A percentile compares a stretch with the other conserved stretches of the same genome.
Evolutionary conservation across 2,888 invertebrate genomes (phyloP).

Genomic region (Lasiommata megera): DNA sequence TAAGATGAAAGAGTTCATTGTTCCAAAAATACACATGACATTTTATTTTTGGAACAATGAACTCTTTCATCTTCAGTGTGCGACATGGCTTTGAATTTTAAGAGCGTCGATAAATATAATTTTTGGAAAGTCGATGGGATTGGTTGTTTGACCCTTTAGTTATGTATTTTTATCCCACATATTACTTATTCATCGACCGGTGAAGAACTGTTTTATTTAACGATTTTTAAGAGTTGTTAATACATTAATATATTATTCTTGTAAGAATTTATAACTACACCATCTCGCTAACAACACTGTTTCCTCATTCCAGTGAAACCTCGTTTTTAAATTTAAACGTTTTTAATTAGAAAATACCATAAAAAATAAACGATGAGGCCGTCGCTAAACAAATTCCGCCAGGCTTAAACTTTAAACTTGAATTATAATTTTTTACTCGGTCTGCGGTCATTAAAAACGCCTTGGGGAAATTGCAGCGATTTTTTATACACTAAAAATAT

Average conservation of each 20-base stretch:
- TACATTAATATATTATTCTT: too few species aligned
- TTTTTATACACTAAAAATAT: background rate
- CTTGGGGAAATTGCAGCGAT: background rate
- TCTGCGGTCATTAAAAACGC: background rate
- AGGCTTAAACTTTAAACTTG: constrained; percentile 1
- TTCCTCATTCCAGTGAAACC: background rate
- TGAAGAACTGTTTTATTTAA: too few species aligned
- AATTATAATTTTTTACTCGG: constrained; percentile 1
- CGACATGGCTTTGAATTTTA: background rate
- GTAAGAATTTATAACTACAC: background rate
- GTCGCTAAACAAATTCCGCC: background rate
- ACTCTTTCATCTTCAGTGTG: background rate
- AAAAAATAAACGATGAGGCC: background rate
- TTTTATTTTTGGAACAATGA: constrained; percentile 1
- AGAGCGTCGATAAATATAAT: background rate
- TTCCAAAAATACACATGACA: background rate
- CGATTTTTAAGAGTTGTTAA: too few species aligned
- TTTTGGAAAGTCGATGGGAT: background rate
- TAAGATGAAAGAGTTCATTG: background rate
- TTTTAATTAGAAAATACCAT: background rate
- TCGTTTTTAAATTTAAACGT: background rate
- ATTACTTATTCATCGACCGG: background rate
- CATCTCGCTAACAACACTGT: too few species aligned
- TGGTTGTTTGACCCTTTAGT: background rate
- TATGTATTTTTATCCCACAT: background rate